These are phyloP conservation scores for Pomatorhinus ruficollis DNA, from an alignment of 2,113 vertebrate species.

Conservation along the genomic window DNA sequence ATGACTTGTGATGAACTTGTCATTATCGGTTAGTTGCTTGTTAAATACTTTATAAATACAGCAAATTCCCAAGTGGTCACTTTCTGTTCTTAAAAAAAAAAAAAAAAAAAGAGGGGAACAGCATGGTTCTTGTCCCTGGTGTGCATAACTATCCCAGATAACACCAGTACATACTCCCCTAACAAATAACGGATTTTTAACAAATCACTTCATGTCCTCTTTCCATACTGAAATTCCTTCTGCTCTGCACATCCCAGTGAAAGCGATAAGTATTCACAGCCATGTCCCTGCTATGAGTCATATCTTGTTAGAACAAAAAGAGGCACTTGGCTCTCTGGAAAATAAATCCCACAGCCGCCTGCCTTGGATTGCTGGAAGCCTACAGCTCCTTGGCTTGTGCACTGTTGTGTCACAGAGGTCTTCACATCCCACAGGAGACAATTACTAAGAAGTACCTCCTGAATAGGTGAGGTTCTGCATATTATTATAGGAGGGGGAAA, in stretches of 20 bases:
- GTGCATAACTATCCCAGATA: background rate
- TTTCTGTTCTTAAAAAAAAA: background rate
- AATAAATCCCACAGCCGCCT: background rate
- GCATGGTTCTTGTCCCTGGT: background rate
- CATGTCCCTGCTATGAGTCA: conserved; percentile 41
- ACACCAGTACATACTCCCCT: background rate
- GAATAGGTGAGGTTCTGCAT: conserved; percentile 30
- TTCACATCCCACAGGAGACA: conserved; percentile 5
- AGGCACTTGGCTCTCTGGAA: background rate
- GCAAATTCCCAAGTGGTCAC: background rate
- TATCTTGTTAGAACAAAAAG: conserved; percentile 39
- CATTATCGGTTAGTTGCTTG: background rate
- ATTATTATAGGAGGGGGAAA: background rate
- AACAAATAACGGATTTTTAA: background rate
- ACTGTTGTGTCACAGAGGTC: background rate
- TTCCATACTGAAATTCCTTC: conserved; percentile 23
- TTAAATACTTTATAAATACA: background rate
- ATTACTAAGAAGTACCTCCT: conserved; percentile 19
- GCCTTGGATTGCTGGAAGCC: background rate
- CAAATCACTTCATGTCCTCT: background rate
- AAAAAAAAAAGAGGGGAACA: background rate
- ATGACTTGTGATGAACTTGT: background rate
- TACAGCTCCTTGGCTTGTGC: background rate
- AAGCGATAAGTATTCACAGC: conserved; percentile 27
- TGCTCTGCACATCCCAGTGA: background rate